Base-by-base conservation (phyloP, 2,113 vertebrate species). In the Erythrolamprus reginae region DNA sequence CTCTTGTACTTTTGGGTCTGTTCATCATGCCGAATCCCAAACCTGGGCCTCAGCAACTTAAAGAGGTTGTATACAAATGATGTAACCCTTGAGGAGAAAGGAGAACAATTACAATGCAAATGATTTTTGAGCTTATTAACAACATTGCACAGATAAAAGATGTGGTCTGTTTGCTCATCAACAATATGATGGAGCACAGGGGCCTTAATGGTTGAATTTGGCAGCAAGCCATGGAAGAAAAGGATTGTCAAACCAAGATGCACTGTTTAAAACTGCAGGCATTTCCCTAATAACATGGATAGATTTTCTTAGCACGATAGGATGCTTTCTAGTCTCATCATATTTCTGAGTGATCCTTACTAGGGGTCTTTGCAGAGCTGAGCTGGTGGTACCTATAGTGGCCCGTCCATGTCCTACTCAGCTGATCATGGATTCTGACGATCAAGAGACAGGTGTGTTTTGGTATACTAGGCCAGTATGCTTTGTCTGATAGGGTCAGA, bases 61-160 rank as follows among this genome's bases (percentile, higher is more conserved):
- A 84, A 94, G 92, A 26, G 21, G 6, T 82, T 89, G 17, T 53
- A 93, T 91, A 87, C 42, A 91, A 92, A 89, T 70, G 3, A n/a
- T 86, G 42, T 86, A 82, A 3, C 89, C 91, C 33, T 53, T 0
- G 2, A 50, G 2, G 10, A 82, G 88, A 89, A 88, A 89, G 51
- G 45, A 88, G 0, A 45, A 82, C 21, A 52, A 12, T 87, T 94
- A 87, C 42, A 58, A 23, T 93, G 93, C 24, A 84, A 50, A 51
- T 1, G 0, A 88, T 65, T 61, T 52, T 92, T 84, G 56, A 24
- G 10, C 47, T 28, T 88, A 55, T 86, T 89, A 95, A 50, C 0
- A 53, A 13, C 55, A 93, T 86, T 92, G 19, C 5, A 87, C 42
- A 90, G 10, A 52, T 84, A 58, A 92, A 92, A 92, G 1, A 0